Percentiles rank a stretch among this genome's conserved stretches.
These are phyloP conservation scores for Urophycis tenuis DNA, from an alignment of 2,797 vertebrate species.

Conservation along the genomic window DNA sequence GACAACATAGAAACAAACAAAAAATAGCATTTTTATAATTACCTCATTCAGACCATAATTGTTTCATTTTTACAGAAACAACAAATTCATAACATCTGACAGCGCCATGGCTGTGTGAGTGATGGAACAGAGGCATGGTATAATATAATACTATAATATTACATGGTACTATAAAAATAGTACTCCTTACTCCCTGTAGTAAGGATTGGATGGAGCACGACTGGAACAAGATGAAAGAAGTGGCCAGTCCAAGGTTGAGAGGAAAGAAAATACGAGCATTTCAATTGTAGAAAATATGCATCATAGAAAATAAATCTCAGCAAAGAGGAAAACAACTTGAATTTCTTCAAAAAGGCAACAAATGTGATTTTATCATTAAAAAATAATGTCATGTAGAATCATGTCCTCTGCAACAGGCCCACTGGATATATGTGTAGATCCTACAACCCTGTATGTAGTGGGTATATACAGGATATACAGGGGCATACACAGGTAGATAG, in stretches of 20 bases:
- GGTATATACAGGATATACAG: conserved; percentile 55
- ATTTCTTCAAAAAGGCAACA: conserved; percentile 76
- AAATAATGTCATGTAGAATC: background rate
- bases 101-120: background rate
- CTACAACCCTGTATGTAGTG: conserved; percentile 73
- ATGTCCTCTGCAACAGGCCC: conserved; percentile 1
- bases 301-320: conserved; percentile 51
- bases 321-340: conserved; percentile 33
- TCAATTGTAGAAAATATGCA: background rate
- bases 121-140: background rate
- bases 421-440: conserved; percentile 56
- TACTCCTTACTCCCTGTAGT: background rate
- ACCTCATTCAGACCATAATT: background rate
- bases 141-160: background rate
- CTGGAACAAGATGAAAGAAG: background rate
- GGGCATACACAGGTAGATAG: conserved; percentile 58
- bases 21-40: background rate
- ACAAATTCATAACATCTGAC: background rate
- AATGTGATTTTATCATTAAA: conserved; percentile 68
- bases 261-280: conserved; percentile 23
- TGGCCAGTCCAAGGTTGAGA: background rate
- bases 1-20: conserved; percentile 15
- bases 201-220: background rate
- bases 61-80: background rate
- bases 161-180: background rate